These are phyloP conservation scores for Premnoplex brunnescens DNA, from an alignment of 2,797 vertebrate species.

Conservation along the genomic window DNA sequence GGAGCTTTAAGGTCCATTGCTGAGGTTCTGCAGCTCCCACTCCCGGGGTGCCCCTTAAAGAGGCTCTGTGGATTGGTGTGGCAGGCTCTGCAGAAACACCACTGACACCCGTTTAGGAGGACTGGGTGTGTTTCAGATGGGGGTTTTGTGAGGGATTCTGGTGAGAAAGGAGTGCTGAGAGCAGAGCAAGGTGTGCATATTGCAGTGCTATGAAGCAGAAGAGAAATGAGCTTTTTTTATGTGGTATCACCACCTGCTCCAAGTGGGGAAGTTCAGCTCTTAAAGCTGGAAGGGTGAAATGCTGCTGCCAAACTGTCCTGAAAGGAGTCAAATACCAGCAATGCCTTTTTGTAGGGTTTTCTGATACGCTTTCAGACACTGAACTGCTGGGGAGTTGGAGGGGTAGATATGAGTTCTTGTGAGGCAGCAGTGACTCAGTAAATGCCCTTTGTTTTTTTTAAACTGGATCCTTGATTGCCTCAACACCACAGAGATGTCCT, in stretches of 20 bases:
- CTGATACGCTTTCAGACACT: background rate
- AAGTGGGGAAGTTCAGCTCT: background rate
- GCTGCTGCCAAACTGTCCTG: background rate
- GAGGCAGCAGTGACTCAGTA: background rate
- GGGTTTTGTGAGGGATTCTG: background rate
- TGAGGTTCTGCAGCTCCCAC: background rate
- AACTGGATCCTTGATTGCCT: background rate
- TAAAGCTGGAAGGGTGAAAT: background rate
- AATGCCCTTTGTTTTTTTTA: background rate
- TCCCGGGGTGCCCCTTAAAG: background rate
- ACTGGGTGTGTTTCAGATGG: background rate
- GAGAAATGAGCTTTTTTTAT: background rate
- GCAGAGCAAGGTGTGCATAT: background rate
- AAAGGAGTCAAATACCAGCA: background rate
- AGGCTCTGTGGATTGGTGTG: background rate
- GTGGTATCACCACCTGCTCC: background rate
- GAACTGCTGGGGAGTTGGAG: background rate
- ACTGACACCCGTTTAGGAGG: background rate
- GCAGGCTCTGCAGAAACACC: background rate
- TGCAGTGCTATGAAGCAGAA: background rate
- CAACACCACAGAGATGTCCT: background rate
- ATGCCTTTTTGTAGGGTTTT: background rate
- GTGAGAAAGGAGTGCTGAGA: background rate
- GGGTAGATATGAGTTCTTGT: background rate
- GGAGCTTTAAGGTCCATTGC: background rate